Evolutionary conservation across 2,797 vertebrate species (phyloP), one percentile per base, ranked within the genome.

Genomic region (Rhadinocentrus ornatus): DNA sequence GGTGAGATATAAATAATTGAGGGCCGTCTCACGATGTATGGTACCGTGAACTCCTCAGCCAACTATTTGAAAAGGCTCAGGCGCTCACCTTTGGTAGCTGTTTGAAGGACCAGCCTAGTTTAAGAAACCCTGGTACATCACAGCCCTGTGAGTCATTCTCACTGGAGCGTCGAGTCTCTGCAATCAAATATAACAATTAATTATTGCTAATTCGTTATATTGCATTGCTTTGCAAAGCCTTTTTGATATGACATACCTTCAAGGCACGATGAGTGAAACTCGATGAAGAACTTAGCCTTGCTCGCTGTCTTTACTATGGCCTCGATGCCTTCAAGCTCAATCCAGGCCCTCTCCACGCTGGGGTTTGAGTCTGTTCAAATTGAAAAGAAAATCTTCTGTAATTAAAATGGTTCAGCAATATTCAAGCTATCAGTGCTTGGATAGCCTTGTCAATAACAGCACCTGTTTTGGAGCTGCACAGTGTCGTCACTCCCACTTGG

Each of bases 241-340:
- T 29, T 55, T 16, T 52, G 3, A 61, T 8, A 26, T 2, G 31
- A 62, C 24, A 13, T 74, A 95, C 95, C 95, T 93, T 95, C 94
- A 0, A 96, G 89, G 77, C 94, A 95, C 58, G 89, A 79, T 0
- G 95, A 95, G 69, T 93, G 85, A 82, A 96, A 95, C 81, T 96
- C 95, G 41, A 96, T 94, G 80, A 94, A 95, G 85, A 95, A 95
- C 86, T 94, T 94, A 39, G 95, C 93, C 74, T 95, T 95, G 92
- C 95, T 96, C 16, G 94, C 90, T 0, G 95, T 96, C 83, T 96
- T 96, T 73, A 96, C 93, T 27, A 96, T 96, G 63, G 91, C 93
- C 67, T 96, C 95, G 0, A 95, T 86, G 29, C 91, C 89, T 78
- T 95, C 93, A 0, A 96, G 84, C 80, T 95, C 94, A 67, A 96